Evolutionary conservation across 2,888 invertebrate genomes (phyloP), one percentile per base, ranked within the genome.

Genomic region (Tiliacea aurago): DNA sequence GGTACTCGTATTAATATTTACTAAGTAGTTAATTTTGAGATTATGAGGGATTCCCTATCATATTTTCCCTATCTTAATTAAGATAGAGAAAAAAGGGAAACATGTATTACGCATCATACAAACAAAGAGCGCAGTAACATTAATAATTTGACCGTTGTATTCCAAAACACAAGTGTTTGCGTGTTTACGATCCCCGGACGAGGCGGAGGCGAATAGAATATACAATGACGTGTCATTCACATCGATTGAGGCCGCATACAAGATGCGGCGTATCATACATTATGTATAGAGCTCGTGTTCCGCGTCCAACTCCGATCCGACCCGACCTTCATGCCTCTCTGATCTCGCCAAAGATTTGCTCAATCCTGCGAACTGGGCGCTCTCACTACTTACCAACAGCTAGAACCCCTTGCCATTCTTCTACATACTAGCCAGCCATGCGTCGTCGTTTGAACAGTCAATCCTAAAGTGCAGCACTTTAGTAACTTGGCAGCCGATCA

Each of bases 151-250:
- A 90, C 82, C 76, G 89, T 89, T 90, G 88, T 93, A 93, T 93
- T 93, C 91, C 86, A 91, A 95, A 94, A 94, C 92, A 92, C 91
- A 92, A 93, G 92, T 93, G 94, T 93, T 94, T 92, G 91, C 91
- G 91, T 95, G 95, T 95, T 96, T 94, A 95, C 93, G 94, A 94
- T 91, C 91, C 90, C 92, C 93, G 93, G 93, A 93, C 93, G 92
- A 92, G 88, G 90, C 90, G 88, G 90, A 95, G 93, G 91, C 93
- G 94, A 93, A 93, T 94, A 92, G 95, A 96, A 96, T 96, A 94
- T 94, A 94, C 94, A 96, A 96, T 94, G 94, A 94, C 91, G 91
- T 95, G 95, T 95, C 95, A 94, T 95, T 95, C 94, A 94, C 94
- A 93, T 94, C 93, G 93, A 94, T 94, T 94, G 94, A 94, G 94